Evolutionary conservation across 53 echinoderm and acorn worm species (phyloP).

Genomic region (Actinopyga echinites): DNA sequence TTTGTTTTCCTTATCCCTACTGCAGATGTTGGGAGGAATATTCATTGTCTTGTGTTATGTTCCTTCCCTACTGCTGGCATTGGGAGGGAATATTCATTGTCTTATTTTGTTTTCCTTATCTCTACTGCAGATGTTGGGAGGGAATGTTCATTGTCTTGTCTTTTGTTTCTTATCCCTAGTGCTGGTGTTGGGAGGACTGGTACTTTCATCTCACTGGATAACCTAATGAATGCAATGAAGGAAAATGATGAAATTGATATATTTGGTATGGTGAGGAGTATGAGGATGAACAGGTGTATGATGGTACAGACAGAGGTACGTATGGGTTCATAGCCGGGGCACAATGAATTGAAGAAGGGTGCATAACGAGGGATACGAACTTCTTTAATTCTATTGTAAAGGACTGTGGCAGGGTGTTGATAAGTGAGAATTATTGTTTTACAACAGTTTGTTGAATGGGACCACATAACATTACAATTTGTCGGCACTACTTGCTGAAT

Average conservation of each 20-base stretch:
- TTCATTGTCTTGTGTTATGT: no score
- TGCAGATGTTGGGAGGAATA: no score
- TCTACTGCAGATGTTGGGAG: not conserved
- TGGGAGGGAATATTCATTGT: not conserved
- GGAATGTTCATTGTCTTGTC: not conserved
- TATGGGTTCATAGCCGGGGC: not conserved
- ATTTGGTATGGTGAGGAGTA: constrained; percentile 56
- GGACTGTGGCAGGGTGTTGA: no score
- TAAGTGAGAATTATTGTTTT: no score
- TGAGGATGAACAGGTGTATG: constrained; percentile 59
- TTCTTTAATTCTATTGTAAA: no score
- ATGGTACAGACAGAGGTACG: constrained; percentile 78
- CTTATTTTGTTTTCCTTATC: not conserved
- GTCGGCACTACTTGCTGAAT: no score
- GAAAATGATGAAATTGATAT: constrained; percentile 60
- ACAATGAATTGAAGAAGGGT: not conserved
- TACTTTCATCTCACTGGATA: constrained; percentile 59
- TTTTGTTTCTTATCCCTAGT: constrained; percentile 23
- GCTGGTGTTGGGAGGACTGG: constrained; percentile 72
- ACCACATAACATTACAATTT: no score
- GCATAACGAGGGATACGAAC: no score
- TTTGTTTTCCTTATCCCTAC: no score
- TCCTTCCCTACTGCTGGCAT: not conserved
- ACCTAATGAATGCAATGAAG: constrained; percentile 55
- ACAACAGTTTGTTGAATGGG: no score